Evolutionary conservation across 2,113 vertebrate species (phyloP).

Genomic region (Clarias batrachus): DNA sequence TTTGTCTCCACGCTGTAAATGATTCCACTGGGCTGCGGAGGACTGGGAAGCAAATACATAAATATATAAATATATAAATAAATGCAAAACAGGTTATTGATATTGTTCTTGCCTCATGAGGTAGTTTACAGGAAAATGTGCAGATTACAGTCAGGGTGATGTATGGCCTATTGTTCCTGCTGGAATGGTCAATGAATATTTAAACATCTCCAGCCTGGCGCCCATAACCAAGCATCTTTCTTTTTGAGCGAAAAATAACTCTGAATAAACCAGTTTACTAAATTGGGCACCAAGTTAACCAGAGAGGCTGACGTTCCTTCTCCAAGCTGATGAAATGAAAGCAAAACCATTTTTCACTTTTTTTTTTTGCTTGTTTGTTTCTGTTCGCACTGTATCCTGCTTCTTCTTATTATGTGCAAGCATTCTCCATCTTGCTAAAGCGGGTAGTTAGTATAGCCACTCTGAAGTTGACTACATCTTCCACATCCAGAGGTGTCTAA

Average conservation of each 20-base stretch:
- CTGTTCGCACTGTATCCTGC: too few relatives aligned
- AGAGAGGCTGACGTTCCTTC: background rate
- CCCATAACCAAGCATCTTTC: background rate
- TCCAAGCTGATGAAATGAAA: background rate
- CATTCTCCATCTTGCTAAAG: background rate
- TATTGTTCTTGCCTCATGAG: constrained; percentile 63
- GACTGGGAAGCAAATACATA: constrained; percentile 56
- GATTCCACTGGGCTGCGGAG: constrained; percentile 42
- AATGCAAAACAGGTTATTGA: constrained; percentile 63
- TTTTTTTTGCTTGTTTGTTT: background rate
- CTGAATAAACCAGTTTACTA: background rate
- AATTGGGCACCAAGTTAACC: background rate
- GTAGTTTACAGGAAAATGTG: constrained; percentile 71
- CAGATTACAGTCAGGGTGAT: constrained; percentile 71
- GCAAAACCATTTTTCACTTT: background rate
- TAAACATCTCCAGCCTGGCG: constrained; percentile 48
- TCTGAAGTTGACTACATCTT: background rate
- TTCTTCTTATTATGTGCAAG: background rate
- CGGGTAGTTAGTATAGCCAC: background rate
- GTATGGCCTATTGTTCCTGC: constrained; percentile 67
- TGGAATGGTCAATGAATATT: constrained; percentile 66
- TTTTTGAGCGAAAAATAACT: background rate
- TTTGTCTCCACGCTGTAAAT: constrained; percentile 17
- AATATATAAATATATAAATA: constrained; percentile 65
- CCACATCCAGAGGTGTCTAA: background rate